phyloP scores from a whole-genome alignment of 2,797 vertebrate genomes.

The Parauchenoglanis punctatus region DNA sequence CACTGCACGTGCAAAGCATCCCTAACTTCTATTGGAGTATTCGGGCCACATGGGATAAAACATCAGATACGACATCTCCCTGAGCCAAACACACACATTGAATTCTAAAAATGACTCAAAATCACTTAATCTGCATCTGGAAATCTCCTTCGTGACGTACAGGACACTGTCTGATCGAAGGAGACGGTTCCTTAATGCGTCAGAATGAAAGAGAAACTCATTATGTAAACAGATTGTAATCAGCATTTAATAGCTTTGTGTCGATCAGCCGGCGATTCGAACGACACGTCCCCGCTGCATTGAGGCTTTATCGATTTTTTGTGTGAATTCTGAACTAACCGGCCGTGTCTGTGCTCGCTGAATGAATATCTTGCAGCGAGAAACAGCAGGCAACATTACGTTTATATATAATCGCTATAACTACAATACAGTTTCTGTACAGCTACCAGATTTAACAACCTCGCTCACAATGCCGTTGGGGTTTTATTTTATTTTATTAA shows the following conservation, averaged over 20 bases:
- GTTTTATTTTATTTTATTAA: background rate
- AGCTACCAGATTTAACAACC: background rate
- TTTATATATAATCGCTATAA: background rate
- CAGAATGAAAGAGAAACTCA: conserved; percentile 3
- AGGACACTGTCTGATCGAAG: background rate
- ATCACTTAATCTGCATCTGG: background rate
- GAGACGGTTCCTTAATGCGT: background rate
- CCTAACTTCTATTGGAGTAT: background rate
- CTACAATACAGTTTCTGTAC: background rate
- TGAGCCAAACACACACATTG: background rate
- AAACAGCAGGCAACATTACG: background rate
- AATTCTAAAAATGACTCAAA: background rate
- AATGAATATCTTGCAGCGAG: background rate
- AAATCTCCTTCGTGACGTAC: background rate
- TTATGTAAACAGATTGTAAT: background rate
- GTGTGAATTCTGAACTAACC: background rate
- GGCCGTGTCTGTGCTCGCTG: background rate
- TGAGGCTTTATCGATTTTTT: background rate
- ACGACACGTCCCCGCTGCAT: background rate
- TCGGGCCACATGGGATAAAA: background rate
- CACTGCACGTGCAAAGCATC: background rate
- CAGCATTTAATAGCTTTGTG: background rate
- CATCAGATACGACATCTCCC: background rate
- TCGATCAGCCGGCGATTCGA: background rate
- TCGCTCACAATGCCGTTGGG: background rate